Percentiles rank a stretch among this genome's conserved stretches.
These are phyloP conservation scores for Cebuella pygmaea DNA, from an alignment of 2,797 vertebrate species.

Conservation along the genomic window DNA sequence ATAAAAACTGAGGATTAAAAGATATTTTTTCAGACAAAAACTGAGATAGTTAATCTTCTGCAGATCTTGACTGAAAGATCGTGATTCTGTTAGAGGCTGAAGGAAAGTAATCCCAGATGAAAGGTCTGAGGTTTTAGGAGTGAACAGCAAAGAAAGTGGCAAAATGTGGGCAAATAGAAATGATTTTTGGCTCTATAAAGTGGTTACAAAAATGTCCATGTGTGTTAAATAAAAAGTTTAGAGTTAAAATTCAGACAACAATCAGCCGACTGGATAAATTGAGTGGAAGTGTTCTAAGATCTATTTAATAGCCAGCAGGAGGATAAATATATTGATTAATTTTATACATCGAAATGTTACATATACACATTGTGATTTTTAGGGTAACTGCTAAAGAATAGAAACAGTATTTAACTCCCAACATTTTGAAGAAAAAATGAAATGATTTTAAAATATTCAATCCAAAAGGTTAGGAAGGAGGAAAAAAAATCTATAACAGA, in stretches of 20 bases:
- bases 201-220: too few relatives aligned
- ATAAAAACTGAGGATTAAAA: background rate
- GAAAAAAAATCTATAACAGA: background rate
- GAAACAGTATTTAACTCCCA: background rate
- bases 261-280: background rate
- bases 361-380: background rate
- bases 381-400: background rate
- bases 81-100: background rate
- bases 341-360: background rate
- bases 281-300: background rate
- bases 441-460: background rate
- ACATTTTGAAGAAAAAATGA: background rate
- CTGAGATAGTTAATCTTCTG: background rate
- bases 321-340: background rate
- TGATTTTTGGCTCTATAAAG: background rate
- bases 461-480: background rate
- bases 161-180: background rate
- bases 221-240: background rate
- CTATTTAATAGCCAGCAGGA: background rate
- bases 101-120: background rate
- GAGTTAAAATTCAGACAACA: background rate
- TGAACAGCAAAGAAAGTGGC: background rate
- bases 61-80: background rate
- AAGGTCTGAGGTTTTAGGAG: background rate
- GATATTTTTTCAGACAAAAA: background rate